Base-by-base conservation (phyloP, 1,140 invertebrate genomes). In the Orius insidiosus region DNA sequence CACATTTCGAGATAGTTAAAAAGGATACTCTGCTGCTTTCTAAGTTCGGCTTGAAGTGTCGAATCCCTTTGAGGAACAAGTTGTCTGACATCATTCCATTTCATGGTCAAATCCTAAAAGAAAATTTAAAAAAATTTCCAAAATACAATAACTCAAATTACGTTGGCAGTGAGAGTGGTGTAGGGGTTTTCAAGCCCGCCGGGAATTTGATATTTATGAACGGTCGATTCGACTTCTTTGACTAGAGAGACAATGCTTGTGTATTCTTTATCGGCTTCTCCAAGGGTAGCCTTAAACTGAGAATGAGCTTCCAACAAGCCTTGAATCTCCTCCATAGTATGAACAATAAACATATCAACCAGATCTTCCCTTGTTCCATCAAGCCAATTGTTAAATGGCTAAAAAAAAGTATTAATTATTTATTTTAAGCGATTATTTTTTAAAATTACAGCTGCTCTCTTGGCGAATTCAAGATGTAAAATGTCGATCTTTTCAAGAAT, bases 371-470 rank as follows among this genome's bases (percentile, higher is more conserved):
- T 79, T n/a, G 85, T 87, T 56, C 93, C 93, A 66, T 98, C 94
- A 66, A 99, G 67, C 94, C 95, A 98, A 68, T 98, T 98, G 69
- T 98, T 97, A 71, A 98, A 98, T 47, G 94, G 93, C 76, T 82
- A 57, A 30, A 64, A 62, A 46, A 40, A 48, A 47, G 13, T n/a
- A n/a, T n/a, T n/a, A n/a, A 36, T 6, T 9, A 46, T 15, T 5
- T 16, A 36, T 41, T 16, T 24, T 3, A 16, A n/a, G n/a, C n/a
- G n/a, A n/a, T n/a, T 10, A 16, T 15, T 14, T 4, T n/a, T 3
- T 36, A 44, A 32, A 68, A 70, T 68, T 64, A 83, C 80, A 60
- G 94, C 93, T 58, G 90, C 93, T 56, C 93, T 74, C 68, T 98
- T 98, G 51, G 95, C 95, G 65, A 97, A 98, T 67, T 98, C 94